phyloP scores from a whole-genome alignment of 2,113 vertebrate genomes.

The Proteles cristata region DNA sequence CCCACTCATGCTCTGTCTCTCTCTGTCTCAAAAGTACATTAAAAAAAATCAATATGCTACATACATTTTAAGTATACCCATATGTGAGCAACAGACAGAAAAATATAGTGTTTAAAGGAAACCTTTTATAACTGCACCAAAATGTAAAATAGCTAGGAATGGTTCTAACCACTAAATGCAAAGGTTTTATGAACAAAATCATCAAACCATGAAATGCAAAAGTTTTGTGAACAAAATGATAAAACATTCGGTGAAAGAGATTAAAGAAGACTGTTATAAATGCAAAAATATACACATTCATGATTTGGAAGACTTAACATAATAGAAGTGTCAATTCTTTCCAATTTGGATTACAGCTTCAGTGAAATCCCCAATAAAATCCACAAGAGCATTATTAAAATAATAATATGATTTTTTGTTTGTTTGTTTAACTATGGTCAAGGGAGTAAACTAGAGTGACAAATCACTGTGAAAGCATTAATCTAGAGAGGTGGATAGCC shows the following conservation, averaged over 20 bases:
- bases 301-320: background rate
- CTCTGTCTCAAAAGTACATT: too few species aligned
- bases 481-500: background rate
- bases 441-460: background rate
- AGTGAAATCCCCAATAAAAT: background rate
- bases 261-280: background rate
- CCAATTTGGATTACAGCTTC: background rate
- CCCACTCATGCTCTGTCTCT: too few species aligned
- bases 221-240: background rate
- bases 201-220: background rate
- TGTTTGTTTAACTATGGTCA: background rate
- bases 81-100: background rate
- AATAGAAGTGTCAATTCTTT: background rate
- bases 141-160: background rate
- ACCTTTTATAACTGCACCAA: background rate
- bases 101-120: background rate
- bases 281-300: background rate
- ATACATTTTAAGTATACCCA: background rate
- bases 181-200: background rate
- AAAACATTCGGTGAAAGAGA: background rate
- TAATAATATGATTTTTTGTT: background rate
- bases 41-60: background rate
- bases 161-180: background rate
- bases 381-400: background rate
- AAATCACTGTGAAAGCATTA: background rate